Conservation (phyloP, 92 coral and sea anemone species). For the Nematostella vectensis region DNA sequence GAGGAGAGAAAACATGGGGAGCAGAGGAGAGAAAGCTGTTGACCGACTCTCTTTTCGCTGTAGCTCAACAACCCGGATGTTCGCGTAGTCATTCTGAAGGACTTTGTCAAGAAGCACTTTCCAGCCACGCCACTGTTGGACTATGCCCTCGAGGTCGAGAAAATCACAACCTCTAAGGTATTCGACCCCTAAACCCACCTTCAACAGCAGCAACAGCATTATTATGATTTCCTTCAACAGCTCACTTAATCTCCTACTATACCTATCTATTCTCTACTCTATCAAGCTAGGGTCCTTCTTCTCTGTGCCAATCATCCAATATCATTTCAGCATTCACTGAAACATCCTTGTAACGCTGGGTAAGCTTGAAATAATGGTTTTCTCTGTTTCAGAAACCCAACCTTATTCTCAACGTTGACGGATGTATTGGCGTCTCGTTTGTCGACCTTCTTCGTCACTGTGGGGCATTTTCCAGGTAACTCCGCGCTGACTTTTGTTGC, state of each 20-base stretch:
- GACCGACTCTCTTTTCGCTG: neutral
- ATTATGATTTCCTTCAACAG: too few relatives aligned
- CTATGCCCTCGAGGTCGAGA: slow-evolving; percentile 88
- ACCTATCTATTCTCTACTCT: neutral
- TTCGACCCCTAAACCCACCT: neutral
- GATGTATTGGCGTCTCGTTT: slow-evolving; percentile 92
- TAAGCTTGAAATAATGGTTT: neutral
- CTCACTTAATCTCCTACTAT: neutral
- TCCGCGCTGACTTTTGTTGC: neutral
- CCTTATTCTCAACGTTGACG: slow-evolving; percentile 94
- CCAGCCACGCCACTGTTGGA: slow-evolving; percentile 71
- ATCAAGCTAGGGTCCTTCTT: too few relatives aligned
- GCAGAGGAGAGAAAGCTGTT: neutral
- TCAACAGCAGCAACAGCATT: neutral
- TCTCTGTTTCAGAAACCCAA: slow-evolving; percentile 74
- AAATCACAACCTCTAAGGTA: slow-evolving; percentile 97
- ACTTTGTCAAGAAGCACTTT: slow-evolving; percentile 77
- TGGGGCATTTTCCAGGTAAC: slow-evolving; percentile 93
- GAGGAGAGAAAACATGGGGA: neutral
- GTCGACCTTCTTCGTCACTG: slow-evolving; percentile 95
- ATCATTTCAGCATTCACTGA: too few relatives aligned
- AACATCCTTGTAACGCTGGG: too few relatives aligned
- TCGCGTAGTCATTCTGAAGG: slow-evolving; percentile 87
- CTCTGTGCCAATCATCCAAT: too few relatives aligned
- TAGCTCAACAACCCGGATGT: slow-evolving; percentile 95